Conservation (phyloP, 2,113 vertebrate species). For the Athene noctua region DNA sequence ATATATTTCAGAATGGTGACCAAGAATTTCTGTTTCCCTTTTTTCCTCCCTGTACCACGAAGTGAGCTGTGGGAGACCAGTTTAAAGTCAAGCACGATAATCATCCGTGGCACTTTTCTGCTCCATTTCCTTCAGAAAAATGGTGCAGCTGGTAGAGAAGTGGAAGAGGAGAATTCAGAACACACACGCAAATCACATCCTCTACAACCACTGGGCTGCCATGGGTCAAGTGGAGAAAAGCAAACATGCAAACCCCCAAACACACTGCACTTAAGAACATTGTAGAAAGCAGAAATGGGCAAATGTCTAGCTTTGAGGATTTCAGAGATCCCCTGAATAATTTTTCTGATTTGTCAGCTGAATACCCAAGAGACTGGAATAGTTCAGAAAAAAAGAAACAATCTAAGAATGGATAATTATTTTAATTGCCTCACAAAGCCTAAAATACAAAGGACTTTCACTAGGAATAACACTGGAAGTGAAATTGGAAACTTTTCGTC, state of each 20-base stretch:
- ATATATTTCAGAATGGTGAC: background rate
- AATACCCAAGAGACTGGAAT: background rate
- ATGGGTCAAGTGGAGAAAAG: background rate
- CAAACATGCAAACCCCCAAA: background rate
- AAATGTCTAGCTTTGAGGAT: background rate
- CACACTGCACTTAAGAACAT: background rate
- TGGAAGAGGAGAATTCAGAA: background rate
- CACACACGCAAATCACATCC: rapidly evolving
- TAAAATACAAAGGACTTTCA: background rate
- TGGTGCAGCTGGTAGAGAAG: background rate
- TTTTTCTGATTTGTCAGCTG: background rate
- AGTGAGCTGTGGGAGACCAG: background rate
- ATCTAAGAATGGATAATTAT: background rate
- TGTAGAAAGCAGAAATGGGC: background rate
- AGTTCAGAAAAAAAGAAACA: background rate
- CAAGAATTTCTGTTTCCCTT: background rate
- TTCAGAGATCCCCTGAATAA: background rate
- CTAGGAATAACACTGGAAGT: background rate
- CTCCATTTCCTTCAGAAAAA: background rate
- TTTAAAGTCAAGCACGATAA: background rate
- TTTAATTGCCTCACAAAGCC: background rate
- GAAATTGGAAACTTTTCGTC: background rate
- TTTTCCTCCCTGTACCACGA: background rate
- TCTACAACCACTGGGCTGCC: background rate
- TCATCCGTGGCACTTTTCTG: background rate